A percentile compares a stretch with the other conserved stretches of the same genome.
These are phyloP conservation scores for Drosophila mauritiana DNA, from an alignment of 1,140 invertebrate species.

Conservation along the genomic window DNA sequence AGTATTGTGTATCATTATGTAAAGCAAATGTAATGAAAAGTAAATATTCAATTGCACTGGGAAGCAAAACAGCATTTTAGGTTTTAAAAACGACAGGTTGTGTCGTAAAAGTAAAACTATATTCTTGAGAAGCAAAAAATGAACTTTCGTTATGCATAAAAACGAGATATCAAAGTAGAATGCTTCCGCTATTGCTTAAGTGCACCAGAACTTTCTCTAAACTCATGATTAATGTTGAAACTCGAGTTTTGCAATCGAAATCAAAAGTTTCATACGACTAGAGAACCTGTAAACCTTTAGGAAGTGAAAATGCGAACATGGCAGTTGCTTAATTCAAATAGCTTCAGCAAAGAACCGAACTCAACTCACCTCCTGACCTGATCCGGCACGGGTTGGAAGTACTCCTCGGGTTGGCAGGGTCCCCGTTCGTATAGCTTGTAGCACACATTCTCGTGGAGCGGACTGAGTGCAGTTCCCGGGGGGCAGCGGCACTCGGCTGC, in stretches of 20 bases:
- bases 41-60: too few relatives aligned
- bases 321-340: not conserved
- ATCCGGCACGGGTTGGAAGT: conserved; percentile 56
- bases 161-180: not conserved
- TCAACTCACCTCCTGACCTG: conserved; percentile 54
- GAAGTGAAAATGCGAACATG: conserved; percentile 1
- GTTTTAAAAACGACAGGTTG: too few relatives aligned
- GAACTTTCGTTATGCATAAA: not conserved
- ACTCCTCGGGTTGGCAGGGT: conserved; percentile 89
- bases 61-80: too few relatives aligned
- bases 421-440: conserved; percentile 89
- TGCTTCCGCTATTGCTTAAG: not conserved
- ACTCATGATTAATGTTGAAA: not conserved
- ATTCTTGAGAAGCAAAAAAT: not conserved
- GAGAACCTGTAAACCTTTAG: not conserved
- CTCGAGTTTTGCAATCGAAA: not conserved
- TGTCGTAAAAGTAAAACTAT: not conserved
- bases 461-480: conserved; percentile 89
- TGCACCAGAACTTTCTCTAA: conserved; percentile 7
- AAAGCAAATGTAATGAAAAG: too few relatives aligned
- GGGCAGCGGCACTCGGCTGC: conserved; percentile 91
- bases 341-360: not conserved
- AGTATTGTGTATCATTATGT: too few relatives aligned
- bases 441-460: conserved; percentile 86
- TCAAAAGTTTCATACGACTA: not conserved